Conservation (phyloP, 2,888 invertebrate species). For the Acanthopleura granulata region DNA sequence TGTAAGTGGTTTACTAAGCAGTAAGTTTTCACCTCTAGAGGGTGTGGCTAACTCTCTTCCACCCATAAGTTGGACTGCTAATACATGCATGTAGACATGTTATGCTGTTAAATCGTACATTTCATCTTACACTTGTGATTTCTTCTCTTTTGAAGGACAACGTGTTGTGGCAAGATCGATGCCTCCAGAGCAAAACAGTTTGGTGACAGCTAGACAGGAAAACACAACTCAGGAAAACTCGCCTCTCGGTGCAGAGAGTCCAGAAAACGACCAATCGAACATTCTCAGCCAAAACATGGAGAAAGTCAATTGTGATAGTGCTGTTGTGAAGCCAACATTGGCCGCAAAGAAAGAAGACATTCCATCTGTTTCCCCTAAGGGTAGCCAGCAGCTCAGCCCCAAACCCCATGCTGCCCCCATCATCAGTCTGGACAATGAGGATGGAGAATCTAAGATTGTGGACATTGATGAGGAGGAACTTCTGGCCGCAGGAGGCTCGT, state of each 20-base stretch:
- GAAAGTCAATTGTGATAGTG: conserved; percentile 1
- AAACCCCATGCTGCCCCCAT: conserved; percentile 13
- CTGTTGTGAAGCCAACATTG: not conserved
- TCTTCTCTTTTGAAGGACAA: not conserved
- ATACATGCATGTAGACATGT: too few species aligned
- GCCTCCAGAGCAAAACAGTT: not conserved
- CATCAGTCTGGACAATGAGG: conserved; percentile 21
- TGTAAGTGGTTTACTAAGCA: too few species aligned
- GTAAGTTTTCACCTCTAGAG: too few species aligned
- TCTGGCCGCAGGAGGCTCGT: not conserved
- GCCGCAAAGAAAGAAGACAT: conserved; percentile 8
- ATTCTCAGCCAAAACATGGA: not conserved
- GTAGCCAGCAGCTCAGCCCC: not conserved
- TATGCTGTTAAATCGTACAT: too few species aligned
- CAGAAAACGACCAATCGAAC: not conserved
- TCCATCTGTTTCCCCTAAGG: not conserved
- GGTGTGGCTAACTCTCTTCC: too few species aligned
- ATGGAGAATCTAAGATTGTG: conserved; percentile 21
- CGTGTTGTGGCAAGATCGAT: conserved; percentile 7
- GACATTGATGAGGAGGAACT: conserved; percentile 20
- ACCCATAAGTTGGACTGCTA: too few species aligned
- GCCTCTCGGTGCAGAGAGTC: not conserved
- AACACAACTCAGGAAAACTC: not conserved
- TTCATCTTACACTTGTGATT: too few species aligned
- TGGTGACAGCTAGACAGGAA: not conserved